These are phyloP conservation scores for Frankliniella intonsa DNA, from an alignment of 2,888 invertebrate genomes.

Conservation along the genomic window DNA sequence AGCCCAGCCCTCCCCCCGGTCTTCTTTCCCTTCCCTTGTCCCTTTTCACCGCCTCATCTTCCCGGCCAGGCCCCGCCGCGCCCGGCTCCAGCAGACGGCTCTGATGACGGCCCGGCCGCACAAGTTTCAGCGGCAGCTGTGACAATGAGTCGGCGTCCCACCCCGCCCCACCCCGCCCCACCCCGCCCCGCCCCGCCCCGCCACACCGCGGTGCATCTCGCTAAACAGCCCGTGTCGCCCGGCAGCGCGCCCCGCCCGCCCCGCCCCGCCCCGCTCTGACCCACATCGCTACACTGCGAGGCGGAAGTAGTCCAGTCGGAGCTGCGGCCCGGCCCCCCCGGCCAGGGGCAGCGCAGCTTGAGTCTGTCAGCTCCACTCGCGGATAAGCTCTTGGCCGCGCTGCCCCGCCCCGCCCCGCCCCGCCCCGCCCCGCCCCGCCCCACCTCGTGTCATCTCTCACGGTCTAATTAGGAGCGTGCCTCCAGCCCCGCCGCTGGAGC, in stretches of 20 bases:
- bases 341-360: not conserved
- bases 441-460: not conserved
- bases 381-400: constrained; percentile 8
- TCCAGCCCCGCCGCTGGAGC: too few species aligned
- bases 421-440: too few species aligned
- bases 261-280: not conserved
- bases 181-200: not conserved
- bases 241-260: not conserved
- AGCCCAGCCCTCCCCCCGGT: constrained; percentile 32
- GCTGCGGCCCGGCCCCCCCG: constrained; percentile 32
- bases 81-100: not conserved
- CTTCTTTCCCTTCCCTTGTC: constrained; percentile 24
- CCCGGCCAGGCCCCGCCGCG: not conserved
- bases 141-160: constrained; percentile 12
- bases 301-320: constrained; percentile 31
- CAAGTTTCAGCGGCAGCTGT: not conserved
- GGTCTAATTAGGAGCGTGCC: constrained; percentile 2
- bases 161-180: too few species aligned
- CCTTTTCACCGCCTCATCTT: not conserved
- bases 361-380: too few species aligned
- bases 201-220: constrained; percentile 28
- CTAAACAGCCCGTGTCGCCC: constrained; percentile 19
- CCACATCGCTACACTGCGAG: constrained; percentile 32
- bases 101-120: not conserved
- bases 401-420: too few species aligned